Base-by-base conservation (phyloP, 2,888 invertebrate genomes). In the Mesoligia furuncula region DNA sequence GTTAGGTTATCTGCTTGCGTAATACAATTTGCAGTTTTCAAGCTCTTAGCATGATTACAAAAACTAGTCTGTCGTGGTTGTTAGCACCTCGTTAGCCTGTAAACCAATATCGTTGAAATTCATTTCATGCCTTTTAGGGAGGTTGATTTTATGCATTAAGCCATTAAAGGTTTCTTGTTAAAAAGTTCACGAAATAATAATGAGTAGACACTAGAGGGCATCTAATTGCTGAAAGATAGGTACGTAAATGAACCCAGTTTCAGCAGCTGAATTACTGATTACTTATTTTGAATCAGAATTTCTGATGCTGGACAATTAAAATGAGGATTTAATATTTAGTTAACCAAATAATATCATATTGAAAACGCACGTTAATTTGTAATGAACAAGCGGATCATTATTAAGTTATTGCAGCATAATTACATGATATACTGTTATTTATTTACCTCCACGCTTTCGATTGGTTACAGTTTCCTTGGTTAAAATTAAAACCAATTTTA, bases 11-110 rank as follows among this genome's bases (percentile, higher is more conserved):
- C 79, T 81, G 80, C 83, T 90, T 90, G 87, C 84, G 80, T 84
- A 89, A 90, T 85, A 87, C 81, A 87, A 87, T 90, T 88, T 86
- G 79, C 88, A 86, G 83, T 88, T 85, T 84, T 85, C 85, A 83
- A 89, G 90, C 90, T 90, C 85, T 90, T 90, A 90, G 85, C 70
- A 82, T 86, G 86, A 91, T 90, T 91, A 90, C 89, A 90, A 90
- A 90, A 88, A 87, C 85, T 90, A 85, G 83, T 75, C 83, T 76
- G 75, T 83, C 84, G 83, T 85, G 83, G 84, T 87, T 86, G 81
- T 89, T 83, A 81, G 80, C 82, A 83, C 81, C 68, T 73, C 77
- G 75, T 88, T 85, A 83, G 76, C 77, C 81, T 84, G 72, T 48
- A 67, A 79, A 84, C 74, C 67, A 67, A 86, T 84, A 78, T 66